Evolutionary conservation across 2,797 vertebrate species (phyloP).

Genomic region (Scleropages formosus): DNA sequence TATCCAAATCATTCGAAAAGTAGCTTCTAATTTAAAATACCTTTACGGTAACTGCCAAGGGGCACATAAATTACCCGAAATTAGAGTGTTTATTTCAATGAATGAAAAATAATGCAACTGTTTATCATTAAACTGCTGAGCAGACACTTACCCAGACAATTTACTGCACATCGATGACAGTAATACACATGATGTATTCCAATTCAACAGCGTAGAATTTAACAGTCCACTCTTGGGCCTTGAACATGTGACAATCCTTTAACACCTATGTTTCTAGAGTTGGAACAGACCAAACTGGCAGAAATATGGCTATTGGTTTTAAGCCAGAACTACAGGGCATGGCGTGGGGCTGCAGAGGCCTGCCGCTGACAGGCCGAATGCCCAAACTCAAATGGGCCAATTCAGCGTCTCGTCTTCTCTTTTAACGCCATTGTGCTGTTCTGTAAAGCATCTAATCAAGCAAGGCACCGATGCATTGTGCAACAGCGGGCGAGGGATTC

Average conservation of each 20-base stretch:
- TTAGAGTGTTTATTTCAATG: conserved; percentile 15
- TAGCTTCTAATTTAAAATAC: conserved; percentile 15
- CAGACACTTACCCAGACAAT: background rate
- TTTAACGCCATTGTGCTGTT: background rate
- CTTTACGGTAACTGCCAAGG: conserved; percentile 15
- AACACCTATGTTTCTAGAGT: background rate
- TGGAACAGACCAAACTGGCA: background rate
- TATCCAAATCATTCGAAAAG: background rate
- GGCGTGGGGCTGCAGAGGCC: no score
- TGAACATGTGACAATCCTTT: background rate
- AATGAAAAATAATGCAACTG: conserved; percentile 1
- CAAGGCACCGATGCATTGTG: no score
- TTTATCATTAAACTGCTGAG: conserved; percentile 9
- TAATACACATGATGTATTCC: background rate
- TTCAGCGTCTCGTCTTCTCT: background rate
- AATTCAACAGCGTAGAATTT: background rate
- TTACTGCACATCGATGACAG: conserved; percentile 9
- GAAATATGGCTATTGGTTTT: background rate
- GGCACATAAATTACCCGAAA: conserved; percentile 4
- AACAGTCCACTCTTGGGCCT: no score
- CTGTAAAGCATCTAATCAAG: background rate
- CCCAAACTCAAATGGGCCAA: no score
- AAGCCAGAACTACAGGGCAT: no score
- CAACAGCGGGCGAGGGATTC: background rate
- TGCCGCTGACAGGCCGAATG: no score